A percentile compares a stretch with the other conserved stretches of the same genome.
Conservation (phyloP, 2,888 invertebrate species). For the Phengaris arion region DNA sequence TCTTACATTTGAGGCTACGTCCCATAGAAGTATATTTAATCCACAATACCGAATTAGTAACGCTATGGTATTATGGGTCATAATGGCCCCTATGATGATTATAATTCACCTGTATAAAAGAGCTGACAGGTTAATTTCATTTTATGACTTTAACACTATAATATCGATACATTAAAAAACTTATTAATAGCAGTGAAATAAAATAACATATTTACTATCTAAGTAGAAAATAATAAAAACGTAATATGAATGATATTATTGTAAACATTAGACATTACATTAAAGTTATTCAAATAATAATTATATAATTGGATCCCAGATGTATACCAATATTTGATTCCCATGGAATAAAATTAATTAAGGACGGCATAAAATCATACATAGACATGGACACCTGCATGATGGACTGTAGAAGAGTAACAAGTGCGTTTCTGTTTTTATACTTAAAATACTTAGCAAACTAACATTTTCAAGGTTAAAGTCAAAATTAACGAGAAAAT, state of each 20-base stretch:
- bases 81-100: not conserved
- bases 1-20: not conserved
- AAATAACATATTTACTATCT: not conserved
- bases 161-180: conserved; percentile 4
- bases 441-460: no score
- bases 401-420: not conserved
- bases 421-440: not conserved
- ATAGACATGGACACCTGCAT: no score
- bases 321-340: not conserved
- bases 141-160: conserved; percentile 8
- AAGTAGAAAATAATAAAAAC: not conserved
- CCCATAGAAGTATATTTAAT: not conserved
- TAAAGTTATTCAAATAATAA: not conserved
- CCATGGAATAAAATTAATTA: not conserved
- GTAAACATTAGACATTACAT: not conserved
- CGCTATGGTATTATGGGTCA: not conserved
- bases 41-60: not conserved
- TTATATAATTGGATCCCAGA: not conserved
- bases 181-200: not conserved
- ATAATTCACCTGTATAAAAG: conserved; percentile 13
- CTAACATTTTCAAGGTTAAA: no score
- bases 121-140: conserved; percentile 4
- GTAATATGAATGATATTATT: not conserved
- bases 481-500: no score
- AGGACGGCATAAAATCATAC: no score